Evolutionary conservation across 2,113 vertebrate genomes (phyloP).

Genomic region (Anseranas semipalmata): DNA sequence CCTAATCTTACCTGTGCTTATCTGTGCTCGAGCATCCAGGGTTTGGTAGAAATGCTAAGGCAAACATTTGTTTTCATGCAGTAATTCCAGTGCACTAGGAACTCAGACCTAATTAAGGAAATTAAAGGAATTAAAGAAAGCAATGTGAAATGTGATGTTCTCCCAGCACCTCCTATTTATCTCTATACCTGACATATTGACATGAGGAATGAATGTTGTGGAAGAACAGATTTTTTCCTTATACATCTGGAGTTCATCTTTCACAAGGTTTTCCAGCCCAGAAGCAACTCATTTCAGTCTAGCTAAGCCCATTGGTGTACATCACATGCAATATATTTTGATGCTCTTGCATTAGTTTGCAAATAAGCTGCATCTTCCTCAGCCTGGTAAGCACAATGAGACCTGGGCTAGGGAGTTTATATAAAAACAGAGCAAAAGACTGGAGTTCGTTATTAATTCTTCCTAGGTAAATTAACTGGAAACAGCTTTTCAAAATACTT

Average conservation of each 20-base stretch:
- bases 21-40: not conserved
- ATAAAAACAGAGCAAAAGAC: not conserved
- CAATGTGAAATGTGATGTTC: not conserved
- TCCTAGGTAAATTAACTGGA: slow-evolving; percentile 35
- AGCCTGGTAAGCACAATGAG: not conserved
- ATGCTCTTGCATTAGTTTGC: not conserved
- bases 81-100: not conserved
- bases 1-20: not conserved
- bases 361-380: not conserved
- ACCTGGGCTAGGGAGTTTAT: not conserved
- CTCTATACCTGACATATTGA: not conserved
- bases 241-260: not conserved
- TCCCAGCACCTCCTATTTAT: not conserved
- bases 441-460: slow-evolving; percentile 24
- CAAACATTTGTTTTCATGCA: not conserved
- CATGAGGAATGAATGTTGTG: not conserved
- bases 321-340: not conserved
- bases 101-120: not conserved
- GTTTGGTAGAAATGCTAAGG: not conserved
- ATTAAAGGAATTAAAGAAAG: not conserved
- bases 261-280: not conserved
- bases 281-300: not conserved
- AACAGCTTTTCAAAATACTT: slow-evolving; percentile 46
- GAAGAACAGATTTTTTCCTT: not conserved
- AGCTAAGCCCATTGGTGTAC: not conserved